Conservation (phyloP, 2,113 vertebrate species). For the Nyctibius bracteatus region DNA sequence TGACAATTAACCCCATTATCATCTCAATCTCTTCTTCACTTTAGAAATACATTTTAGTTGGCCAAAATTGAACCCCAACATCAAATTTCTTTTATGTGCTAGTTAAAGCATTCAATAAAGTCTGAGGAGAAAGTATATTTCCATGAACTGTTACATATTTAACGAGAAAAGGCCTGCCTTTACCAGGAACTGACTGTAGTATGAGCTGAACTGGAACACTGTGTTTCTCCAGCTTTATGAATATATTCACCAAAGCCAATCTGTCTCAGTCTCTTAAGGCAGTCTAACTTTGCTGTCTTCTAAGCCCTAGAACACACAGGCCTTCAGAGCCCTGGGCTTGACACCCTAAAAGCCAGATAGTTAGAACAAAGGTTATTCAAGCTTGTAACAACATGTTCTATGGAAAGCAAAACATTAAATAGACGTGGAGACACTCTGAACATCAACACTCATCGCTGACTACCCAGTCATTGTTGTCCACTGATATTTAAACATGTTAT, state of each 20-base stretch:
- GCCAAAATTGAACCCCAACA: not conserved
- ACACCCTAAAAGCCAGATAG: not conserved
- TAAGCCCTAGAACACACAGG: not conserved
- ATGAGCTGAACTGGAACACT: not conserved
- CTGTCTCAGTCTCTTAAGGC: not conserved
- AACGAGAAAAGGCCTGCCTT: not conserved
- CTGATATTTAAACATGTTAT: accelerated
- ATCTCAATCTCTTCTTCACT: not conserved
- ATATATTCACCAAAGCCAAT: not conserved
- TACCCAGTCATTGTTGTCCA: not conserved
- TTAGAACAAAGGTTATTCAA: not conserved
- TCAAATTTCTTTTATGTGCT: not conserved
- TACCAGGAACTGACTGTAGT: not conserved
- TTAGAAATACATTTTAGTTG: not conserved
- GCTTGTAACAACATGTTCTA: not conserved
- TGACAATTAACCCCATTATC: not conserved
- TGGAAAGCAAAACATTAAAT: not conserved
- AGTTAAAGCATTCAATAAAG: not conserved
- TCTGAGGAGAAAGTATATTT: not conserved
- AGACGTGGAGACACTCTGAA: accelerated
- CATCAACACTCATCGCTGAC: not conserved
- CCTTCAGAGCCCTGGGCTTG: not conserved
- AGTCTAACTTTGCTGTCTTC: not conserved
- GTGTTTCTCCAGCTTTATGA: not conserved
- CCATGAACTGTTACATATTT: not conserved